phyloP scores from a whole-genome alignment of 2,113 vertebrate genomes.

The Pteropus alecto region DNA sequence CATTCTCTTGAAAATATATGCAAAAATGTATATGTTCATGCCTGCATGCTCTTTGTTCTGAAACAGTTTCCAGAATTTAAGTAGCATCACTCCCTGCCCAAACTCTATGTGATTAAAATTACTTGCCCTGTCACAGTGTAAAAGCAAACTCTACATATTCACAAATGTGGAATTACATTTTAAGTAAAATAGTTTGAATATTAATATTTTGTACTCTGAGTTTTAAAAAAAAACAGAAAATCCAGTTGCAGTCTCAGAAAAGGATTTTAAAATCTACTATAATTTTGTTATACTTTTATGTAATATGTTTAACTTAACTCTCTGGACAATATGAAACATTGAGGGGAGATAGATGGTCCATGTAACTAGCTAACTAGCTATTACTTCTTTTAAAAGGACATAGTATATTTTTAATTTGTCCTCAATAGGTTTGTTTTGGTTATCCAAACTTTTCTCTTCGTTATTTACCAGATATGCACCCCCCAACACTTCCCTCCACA shows the following conservation, averaged over 20 bases:
- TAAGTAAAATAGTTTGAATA: neutral
- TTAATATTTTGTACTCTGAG: neutral
- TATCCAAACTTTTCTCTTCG: neutral
- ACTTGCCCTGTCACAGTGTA: neutral
- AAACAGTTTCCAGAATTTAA: neutral
- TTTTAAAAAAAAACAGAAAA: neutral
- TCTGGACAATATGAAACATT: neutral
- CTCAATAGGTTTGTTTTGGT: neutral
- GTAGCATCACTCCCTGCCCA: neutral
- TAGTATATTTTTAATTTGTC: neutral
- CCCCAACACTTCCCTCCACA: rapidly evolving
- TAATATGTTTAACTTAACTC: neutral
- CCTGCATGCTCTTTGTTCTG: neutral
- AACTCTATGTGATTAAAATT: neutral
- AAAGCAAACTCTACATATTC: neutral
- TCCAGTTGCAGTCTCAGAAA: neutral
- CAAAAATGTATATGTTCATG: neutral
- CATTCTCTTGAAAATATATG: neutral
- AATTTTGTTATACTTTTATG: neutral
- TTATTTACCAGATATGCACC: neutral
- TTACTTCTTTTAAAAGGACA: neutral
- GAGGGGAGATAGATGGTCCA: neutral
- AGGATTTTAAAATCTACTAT: neutral
- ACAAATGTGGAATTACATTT: neutral
- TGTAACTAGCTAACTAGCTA: neutral